Percentiles rank a stretch among this genome's conserved stretches.
Evolutionary conservation across 1,140 invertebrate genomes (phyloP).

Genomic region (Grapholita molesta): DNA sequence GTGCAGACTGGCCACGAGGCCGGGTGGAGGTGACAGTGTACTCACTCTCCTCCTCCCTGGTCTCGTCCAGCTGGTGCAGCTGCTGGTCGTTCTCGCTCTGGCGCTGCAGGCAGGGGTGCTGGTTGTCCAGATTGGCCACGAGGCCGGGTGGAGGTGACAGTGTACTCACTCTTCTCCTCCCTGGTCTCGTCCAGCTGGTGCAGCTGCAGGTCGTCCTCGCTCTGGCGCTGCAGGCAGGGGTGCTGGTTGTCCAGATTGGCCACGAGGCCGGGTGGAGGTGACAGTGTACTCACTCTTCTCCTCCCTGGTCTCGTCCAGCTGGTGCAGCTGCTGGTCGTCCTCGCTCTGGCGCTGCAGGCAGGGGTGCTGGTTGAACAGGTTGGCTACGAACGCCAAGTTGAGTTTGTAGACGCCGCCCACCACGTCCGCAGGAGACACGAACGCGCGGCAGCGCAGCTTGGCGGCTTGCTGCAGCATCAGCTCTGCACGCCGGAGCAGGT

Average conservation of each 20-base stretch:
- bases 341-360: conserved; percentile 88
- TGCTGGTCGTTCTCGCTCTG: no score
- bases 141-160: no score
- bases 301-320: conserved; percentile 95
- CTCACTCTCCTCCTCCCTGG: conserved; percentile 94
- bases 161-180: conserved; percentile 94
- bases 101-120: no score
- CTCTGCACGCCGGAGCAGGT: conserved; percentile 91
- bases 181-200: conserved; percentile 94
- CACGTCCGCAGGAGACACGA: conserved; percentile 96
- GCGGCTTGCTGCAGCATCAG: conserved; percentile 97
- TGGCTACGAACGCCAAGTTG: conserved; percentile 99
- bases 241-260: conserved; percentile 75
- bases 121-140: no score
- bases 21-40: no score
- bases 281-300: conserved; percentile 87
- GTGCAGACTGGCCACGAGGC: no score
- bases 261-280: background rate
- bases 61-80: conserved; percentile 93
- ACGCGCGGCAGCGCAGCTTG: conserved; percentile 96
- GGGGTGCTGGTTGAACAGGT: conserved; percentile 99
- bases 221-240: conserved; percentile 90
- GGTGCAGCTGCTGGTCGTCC: conserved; percentile 86
- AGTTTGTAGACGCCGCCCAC: conserved; percentile 98
- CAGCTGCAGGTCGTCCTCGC: conserved; percentile 84